Evolutionary conservation across 2,113 vertebrate species (phyloP).

Genomic region (Scytalopus superciliaris): DNA sequence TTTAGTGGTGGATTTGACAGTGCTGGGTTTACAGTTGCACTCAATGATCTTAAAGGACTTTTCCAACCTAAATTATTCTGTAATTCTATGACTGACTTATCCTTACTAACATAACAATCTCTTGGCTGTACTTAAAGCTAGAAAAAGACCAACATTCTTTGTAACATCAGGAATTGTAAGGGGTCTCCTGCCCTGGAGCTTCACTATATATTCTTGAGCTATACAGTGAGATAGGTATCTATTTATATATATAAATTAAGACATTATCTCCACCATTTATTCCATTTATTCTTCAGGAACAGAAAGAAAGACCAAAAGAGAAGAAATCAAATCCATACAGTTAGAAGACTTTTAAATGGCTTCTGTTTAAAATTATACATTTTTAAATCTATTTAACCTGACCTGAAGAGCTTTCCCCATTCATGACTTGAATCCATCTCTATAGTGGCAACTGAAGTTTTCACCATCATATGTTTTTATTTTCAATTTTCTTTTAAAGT

Average conservation of each 20-base stretch:
- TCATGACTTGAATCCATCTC: neutral
- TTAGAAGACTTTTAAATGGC: neutral
- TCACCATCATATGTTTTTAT: neutral
- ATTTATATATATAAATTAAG: neutral
- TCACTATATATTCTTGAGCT: neutral
- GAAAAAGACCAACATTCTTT: neutral
- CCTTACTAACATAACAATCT: neutral
- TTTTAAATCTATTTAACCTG: neutral
- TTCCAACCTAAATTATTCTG: neutral
- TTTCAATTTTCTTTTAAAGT: neutral
- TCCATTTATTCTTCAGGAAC: neutral
- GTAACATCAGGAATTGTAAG: neutral
- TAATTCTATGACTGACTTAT: neutral
- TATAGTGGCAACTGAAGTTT: neutral
- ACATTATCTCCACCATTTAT: neutral
- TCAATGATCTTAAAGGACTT: neutral
- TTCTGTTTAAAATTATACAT: neutral
- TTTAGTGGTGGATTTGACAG: neutral
- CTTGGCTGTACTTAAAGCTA: neutral
- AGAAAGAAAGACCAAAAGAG: rapidly evolving
- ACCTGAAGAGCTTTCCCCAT: neutral
- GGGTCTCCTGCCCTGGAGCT: neutral
- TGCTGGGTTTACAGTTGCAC: neutral
- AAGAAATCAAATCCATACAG: neutral
- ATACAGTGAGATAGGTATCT: neutral